Percentiles rank a stretch among this genome's conserved stretches.
Conservation (phyloP, 2,888 invertebrate species). For the Melanchra persicariae region DNA sequence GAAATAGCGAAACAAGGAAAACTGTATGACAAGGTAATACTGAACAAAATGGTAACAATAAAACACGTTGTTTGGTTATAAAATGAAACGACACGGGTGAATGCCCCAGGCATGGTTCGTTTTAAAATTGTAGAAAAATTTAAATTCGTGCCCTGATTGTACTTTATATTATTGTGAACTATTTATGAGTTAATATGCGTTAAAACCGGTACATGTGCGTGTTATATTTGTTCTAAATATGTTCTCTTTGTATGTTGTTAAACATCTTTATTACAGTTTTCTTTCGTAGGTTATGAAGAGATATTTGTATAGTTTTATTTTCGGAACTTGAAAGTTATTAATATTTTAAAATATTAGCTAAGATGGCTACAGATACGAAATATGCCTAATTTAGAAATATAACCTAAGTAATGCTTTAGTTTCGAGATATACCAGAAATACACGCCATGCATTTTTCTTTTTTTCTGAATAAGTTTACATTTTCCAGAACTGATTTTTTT, state of each 20-base stretch:
- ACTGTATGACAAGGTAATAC: slow-evolving; percentile 71
- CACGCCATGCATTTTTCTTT: neutral
- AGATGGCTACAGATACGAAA: no score
- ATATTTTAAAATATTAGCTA: no score
- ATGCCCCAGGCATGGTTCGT: slow-evolving; percentile 43
- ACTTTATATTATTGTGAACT: slow-evolving; percentile 35
- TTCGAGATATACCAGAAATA: neutral
- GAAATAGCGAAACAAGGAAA: slow-evolving; percentile 68
- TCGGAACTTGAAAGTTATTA: neutral
- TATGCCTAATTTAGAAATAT: no score
- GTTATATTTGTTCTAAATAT: slow-evolving; percentile 25
- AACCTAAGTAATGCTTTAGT: no score
- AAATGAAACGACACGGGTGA: slow-evolving; percentile 61
- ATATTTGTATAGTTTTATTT: neutral
- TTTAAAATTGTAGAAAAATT: slow-evolving; percentile 52
- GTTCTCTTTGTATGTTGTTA: neutral
- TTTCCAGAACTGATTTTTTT: neutral
- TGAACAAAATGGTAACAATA: slow-evolving; percentile 68
- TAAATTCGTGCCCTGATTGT: slow-evolving; percentile 44
- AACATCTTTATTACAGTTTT: neutral
- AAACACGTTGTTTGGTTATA: slow-evolving; percentile 70
- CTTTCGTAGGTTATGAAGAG: neutral
- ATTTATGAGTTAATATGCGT: slow-evolving; percentile 42
- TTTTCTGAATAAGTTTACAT: neutral
- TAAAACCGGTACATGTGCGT: neutral